Conservation (phyloP, 2,113 vertebrate genomes). For the Trachemys scripta region DNA sequence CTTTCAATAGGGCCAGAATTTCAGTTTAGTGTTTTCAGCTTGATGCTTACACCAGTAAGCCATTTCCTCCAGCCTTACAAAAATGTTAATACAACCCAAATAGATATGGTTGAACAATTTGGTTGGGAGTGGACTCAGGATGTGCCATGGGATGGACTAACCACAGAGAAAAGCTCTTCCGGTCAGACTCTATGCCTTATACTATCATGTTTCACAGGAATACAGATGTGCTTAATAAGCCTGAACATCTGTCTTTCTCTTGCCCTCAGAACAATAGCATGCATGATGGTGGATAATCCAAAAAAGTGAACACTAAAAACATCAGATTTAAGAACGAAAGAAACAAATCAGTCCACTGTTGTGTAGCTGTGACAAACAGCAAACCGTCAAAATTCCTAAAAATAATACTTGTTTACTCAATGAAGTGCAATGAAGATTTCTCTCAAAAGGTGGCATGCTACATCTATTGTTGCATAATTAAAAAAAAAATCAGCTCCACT, state of each 20-base stretch:
- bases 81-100: background rate
- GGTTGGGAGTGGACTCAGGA: background rate
- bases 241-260: background rate
- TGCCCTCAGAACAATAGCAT: background rate
- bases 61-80: background rate
- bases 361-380: background rate
- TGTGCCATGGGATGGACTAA: background rate
- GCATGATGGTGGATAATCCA: background rate
- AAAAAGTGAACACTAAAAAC: background rate
- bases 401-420: background rate
- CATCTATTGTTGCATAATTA: background rate
- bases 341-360: background rate
- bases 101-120: background rate
- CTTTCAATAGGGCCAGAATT: background rate
- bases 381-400: background rate
- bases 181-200: background rate
- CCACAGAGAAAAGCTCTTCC: background rate
- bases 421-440: background rate
- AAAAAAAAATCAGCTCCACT: background rate
- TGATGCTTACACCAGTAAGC: background rate
- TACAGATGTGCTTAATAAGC: background rate
- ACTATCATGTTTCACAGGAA: background rate
- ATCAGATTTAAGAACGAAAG: background rate
- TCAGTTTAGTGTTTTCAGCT: background rate
- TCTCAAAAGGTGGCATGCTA: background rate